These are phyloP conservation scores for Ceyx cyanopectus DNA, from an alignment of 2,113 vertebrate genomes.

Conservation along the genomic window DNA sequence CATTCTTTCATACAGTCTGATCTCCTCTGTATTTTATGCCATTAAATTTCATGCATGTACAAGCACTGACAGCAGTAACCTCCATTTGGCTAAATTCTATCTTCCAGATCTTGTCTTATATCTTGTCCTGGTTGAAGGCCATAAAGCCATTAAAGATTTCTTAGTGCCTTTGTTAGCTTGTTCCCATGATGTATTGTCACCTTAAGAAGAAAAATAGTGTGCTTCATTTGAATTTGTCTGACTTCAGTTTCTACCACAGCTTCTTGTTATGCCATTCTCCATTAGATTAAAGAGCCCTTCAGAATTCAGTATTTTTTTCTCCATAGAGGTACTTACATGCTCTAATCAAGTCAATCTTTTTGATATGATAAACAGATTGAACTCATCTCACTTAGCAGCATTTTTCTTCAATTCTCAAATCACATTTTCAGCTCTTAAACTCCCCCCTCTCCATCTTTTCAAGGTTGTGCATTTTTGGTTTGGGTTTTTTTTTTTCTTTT, in stretches of 20 bases:
- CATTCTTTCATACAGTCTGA: not conserved
- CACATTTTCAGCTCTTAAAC: constrained; percentile 36
- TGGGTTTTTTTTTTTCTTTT: not conserved
- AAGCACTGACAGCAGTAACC: not conserved
- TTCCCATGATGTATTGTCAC: not conserved
- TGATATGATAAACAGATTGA: constrained; percentile 50
- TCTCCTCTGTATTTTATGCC: not conserved
- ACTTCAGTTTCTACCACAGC: not conserved
- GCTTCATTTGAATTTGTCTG: constrained; percentile 15
- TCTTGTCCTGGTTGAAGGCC: not conserved
- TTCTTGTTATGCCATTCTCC: not conserved
- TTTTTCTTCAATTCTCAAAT: constrained; percentile 44
- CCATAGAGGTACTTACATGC: not conserved
- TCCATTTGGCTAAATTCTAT: not conserved
- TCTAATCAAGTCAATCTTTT: constrained; percentile 61
- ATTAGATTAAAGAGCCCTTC: constrained; percentile 46
- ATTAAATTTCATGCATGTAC: not conserved
- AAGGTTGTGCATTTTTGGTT: not conserved
- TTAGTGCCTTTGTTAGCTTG: not conserved
- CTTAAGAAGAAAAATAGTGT: constrained; percentile 1
- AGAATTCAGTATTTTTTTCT: constrained; percentile 16
- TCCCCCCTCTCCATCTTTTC: not conserved
- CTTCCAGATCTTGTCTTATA: not conserved
- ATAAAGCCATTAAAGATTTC: not conserved
- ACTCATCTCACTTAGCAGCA: constrained; percentile 35